phyloP scores from a whole-genome alignment of 2,888 invertebrate genomes.

The Scrobipalpa atriplicella region DNA sequence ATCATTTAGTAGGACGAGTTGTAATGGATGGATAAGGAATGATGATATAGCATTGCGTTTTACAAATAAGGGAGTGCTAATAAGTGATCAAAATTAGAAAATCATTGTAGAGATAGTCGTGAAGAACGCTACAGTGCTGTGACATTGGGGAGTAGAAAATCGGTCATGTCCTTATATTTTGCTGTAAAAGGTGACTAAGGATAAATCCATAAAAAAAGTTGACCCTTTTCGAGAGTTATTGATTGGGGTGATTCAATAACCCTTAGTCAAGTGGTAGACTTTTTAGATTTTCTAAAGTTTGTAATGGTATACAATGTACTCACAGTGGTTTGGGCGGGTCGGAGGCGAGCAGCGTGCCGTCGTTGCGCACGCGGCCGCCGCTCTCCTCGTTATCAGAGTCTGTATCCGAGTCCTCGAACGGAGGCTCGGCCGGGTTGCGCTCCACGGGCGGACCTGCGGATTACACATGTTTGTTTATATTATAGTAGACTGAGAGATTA shows the following conservation, averaged over 20 bases:
- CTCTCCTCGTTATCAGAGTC: constrained; percentile 93
- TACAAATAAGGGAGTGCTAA: neutral
- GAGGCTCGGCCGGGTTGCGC: constrained; percentile 84
- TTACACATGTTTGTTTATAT: no score
- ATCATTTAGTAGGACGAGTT: neutral
- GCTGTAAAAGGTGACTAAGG: no score
- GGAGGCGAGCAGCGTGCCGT: constrained; percentile 97
- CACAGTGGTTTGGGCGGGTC: constrained; percentile 98
- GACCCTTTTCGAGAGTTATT: no score
- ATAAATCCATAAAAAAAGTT: no score
- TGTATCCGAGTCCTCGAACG: constrained; percentile 88
- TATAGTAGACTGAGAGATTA: no score
- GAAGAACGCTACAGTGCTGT: no score
- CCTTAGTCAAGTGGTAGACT: no score
- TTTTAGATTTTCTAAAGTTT: no score
- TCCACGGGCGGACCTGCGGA: constrained; percentile 74
- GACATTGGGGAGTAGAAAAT: neutral
- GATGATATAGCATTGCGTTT: neutral
- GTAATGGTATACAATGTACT: no score
- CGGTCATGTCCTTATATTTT: neutral
- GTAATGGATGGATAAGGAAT: neutral
- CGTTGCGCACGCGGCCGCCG: constrained; percentile 91
- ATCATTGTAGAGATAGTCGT: no score
- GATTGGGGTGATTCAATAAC: no score
- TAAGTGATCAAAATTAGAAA: no score